Conservation (phyloP, 53 echinoderm and acorn worm genomes). For the Mesocentrotus franciscanus region DNA sequence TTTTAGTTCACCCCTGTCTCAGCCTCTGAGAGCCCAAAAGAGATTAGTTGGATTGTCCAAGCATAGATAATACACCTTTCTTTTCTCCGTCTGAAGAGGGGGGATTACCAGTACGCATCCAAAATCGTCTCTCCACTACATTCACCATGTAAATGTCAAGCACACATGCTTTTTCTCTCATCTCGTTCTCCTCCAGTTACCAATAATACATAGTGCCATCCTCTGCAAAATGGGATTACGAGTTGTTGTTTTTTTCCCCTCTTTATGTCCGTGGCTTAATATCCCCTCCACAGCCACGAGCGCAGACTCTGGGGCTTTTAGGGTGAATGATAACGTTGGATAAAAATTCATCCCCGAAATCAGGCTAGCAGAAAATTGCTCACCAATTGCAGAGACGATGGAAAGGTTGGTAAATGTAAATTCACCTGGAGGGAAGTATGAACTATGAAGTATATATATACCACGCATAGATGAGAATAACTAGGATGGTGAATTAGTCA, state of each 20-base stretch:
- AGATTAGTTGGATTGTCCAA: constrained; percentile 35
- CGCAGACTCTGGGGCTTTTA: constrained; percentile 11
- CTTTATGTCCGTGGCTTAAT: constrained; percentile 12
- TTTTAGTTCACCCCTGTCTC: not conserved
- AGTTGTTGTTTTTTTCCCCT: not conserved
- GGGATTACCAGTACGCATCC: constrained; percentile 16
- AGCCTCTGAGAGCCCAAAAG: not conserved
- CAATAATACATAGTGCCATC: constrained; percentile 22
- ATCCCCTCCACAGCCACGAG: not conserved
- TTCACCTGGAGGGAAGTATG: not conserved
- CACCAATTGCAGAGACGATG: not conserved
- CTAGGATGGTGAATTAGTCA: constrained; percentile 16
- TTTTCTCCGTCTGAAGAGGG: constrained; percentile 14
- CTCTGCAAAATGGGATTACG: constrained; percentile 26
- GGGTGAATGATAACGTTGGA: constrained; percentile 29
- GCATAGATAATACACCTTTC: constrained; percentile 25
- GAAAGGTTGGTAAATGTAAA: constrained; percentile 26
- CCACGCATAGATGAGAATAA: not conserved
- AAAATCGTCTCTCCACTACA: not conserved
- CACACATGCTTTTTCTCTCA: not conserved
- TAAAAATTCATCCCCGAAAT: constrained; percentile 40
- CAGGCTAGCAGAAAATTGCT: constrained; percentile 39
- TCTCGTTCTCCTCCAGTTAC: constrained; percentile 11
- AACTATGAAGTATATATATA: no score
- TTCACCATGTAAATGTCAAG: constrained; percentile 26